phyloP scores from a whole-genome alignment of 2,797 vertebrate species.

The Gymnoscopelus braueri region DNA sequence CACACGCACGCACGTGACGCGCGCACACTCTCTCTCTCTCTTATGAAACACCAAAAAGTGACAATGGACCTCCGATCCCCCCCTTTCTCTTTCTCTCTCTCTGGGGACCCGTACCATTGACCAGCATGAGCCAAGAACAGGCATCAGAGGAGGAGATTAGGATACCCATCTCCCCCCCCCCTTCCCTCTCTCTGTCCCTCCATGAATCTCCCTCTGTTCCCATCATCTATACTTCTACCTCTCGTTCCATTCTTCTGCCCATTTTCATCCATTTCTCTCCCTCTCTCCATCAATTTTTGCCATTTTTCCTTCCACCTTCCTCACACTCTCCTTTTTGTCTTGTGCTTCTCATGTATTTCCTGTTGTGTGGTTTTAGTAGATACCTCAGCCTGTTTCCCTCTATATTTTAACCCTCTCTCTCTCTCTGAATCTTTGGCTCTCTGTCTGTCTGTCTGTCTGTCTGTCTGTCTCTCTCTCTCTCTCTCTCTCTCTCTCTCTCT shows the following conservation, averaged over 20 bases:
- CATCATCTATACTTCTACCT: background rate
- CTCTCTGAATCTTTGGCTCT: background rate
- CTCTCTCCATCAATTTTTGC: slow-evolving; percentile 28
- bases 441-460: background rate
- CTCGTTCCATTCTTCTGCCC: background rate
- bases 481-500: slow-evolving; percentile 21
- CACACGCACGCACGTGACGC: slow-evolving; percentile 2
- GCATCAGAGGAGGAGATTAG: slow-evolving; percentile 66
- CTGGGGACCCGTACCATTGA: slow-evolving; percentile 35
- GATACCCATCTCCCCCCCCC: slow-evolving; percentile 47
- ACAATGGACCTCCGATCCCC: background rate
- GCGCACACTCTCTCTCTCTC: background rate
- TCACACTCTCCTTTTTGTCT: slow-evolving; percentile 14
- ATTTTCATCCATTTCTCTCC: slow-evolving; percentile 6
- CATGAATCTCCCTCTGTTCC: background rate
- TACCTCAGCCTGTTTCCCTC: background rate
- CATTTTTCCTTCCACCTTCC: slow-evolving; percentile 39
- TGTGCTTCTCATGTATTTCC: slow-evolving; percentile 65
- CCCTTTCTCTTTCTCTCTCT: slow-evolving; percentile 5
- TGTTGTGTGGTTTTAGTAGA: slow-evolving; percentile 38
- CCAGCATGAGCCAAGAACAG: slow-evolving; percentile 54
- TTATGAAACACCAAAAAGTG: background rate
- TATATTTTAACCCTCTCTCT: slow-evolving; percentile 5
- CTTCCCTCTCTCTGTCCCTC: slow-evolving; percentile 14
- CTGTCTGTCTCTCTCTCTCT: slow-evolving; percentile 8